Evolutionary conservation across 2,888 invertebrate genomes (phyloP).

Genomic region (Ryuthela nishihirai): DNA sequence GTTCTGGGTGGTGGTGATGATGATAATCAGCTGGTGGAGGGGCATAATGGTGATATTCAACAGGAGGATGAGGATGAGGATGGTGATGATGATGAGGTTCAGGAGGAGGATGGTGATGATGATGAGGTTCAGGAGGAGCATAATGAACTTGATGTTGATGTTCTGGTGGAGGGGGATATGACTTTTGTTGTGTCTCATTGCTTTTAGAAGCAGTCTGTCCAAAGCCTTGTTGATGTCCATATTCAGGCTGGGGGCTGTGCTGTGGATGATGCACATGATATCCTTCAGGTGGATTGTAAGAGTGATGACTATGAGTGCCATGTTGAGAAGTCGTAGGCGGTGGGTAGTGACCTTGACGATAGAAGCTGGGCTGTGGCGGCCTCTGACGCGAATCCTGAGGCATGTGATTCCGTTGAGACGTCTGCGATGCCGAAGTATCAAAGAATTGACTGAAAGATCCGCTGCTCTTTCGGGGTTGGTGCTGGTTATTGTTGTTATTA

Average conservation of each 20-base stretch:
- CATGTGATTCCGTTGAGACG: too few species aligned
- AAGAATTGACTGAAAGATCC: too few species aligned
- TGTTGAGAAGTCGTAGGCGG: constrained; percentile 2
- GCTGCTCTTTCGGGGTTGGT: constrained; percentile 1
- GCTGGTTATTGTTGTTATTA: background rate
- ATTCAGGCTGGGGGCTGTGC: constrained; percentile 21
- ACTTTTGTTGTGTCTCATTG: constrained; percentile 10
- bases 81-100: constrained; percentile 9
- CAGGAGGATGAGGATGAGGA: constrained; percentile 18
- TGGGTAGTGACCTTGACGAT: constrained; percentile 25
- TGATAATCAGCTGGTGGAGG: background rate
- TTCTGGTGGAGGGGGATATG: background rate
- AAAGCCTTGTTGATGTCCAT: constrained; percentile 29
- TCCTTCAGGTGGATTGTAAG: constrained; percentile 2
- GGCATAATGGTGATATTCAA: constrained; percentile 7
- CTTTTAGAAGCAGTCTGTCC: too few species aligned
- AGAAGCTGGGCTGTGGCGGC: background rate
- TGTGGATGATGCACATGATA: constrained; percentile 7
- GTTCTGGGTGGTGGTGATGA: constrained; percentile 1
- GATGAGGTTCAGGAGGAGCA: constrained; percentile 7
- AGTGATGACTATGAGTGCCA: background rate
- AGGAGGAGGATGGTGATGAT: too few species aligned
- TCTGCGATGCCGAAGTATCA: too few species aligned
- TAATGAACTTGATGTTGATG: background rate
- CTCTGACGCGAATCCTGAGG: too few species aligned